Evolutionary conservation across 2,888 invertebrate genomes (phyloP).

Genomic region (Harpalus rubripes): DNA sequence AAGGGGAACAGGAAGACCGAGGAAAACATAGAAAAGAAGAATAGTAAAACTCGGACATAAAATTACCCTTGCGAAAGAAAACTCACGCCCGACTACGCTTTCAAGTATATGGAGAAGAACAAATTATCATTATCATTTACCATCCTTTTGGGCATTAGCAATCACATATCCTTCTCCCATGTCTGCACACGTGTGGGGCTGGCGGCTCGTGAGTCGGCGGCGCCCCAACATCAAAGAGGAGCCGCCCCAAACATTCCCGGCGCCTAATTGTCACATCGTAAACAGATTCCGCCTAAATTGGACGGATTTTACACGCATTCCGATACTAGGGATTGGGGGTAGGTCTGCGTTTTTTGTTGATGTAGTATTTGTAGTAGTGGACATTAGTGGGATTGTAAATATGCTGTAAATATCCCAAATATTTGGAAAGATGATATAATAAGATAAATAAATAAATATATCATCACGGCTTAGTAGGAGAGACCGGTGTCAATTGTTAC

Average conservation of each 20-base stretch:
- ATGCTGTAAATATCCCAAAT: conserved; percentile 17
- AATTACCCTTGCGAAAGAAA: too few relatives aligned
- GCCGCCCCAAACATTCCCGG: conserved; percentile 52
- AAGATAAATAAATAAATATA: too few relatives aligned
- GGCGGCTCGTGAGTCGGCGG: conserved; percentile 66
- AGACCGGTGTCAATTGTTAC: too few relatives aligned
- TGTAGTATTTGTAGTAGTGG: not conserved
- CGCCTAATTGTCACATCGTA: conserved; percentile 71
- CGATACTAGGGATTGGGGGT: conserved; percentile 4
- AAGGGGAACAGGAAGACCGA: too few relatives aligned
- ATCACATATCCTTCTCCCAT: not conserved
- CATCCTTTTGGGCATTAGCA: too few relatives aligned
- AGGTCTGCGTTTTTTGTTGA: conserved; percentile 55
- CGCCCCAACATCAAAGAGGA: conserved; percentile 67
- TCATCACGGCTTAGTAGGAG: too few relatives aligned
- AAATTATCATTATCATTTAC: too few relatives aligned
- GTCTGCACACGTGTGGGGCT: conserved; percentile 58
- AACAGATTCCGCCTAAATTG: conserved; percentile 70
- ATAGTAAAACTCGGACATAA: too few relatives aligned
- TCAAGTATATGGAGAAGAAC: too few relatives aligned
- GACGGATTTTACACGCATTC: conserved; percentile 69
- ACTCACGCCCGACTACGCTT: too few relatives aligned
- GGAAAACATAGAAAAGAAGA: too few relatives aligned
- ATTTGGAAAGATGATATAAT: not conserved
- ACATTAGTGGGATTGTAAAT: conserved; percentile 1